These are phyloP conservation scores for Hystrix brachyura DNA, from an alignment of 2,113 vertebrate species.

Conservation along the genomic window DNA sequence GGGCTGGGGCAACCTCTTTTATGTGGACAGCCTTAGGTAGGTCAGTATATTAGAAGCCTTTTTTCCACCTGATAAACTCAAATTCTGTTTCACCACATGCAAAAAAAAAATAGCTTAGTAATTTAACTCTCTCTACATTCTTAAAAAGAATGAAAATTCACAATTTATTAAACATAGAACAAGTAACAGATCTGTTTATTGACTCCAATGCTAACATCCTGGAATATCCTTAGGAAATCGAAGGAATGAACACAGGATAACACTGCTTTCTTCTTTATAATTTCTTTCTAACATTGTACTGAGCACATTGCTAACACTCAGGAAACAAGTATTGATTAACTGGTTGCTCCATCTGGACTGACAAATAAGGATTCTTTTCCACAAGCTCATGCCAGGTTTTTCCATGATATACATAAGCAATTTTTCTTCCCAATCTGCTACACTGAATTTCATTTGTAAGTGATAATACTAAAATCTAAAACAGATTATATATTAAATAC, in stretches of 20 bases:
- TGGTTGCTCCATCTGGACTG: not conserved
- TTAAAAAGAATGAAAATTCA: not conserved
- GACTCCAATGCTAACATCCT: not conserved
- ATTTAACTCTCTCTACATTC: not conserved
- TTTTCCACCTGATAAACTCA: not conserved
- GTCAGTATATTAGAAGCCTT: not conserved
- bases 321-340: slow-evolving; percentile 37
- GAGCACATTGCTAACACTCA: not conserved
- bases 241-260: not conserved
- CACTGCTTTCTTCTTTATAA: not conserved
- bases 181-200: slow-evolving; percentile 24
- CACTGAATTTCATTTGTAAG: not conserved
- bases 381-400: not conserved
- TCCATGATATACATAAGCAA: not conserved
- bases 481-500: not conserved
- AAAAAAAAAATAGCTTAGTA: not conserved
- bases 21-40: slow-evolving; percentile 26
- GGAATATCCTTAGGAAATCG: not conserved
- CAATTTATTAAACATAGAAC: not conserved
- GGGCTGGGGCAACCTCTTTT: not conserved
- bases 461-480: not conserved
- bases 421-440: not conserved
- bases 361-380: not conserved
- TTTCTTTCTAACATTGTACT: not conserved
- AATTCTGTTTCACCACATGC: not conserved